Evolutionary conservation across 1,140 invertebrate genomes (phyloP).

Genomic region (Cataglyphis hispanica): DNA sequence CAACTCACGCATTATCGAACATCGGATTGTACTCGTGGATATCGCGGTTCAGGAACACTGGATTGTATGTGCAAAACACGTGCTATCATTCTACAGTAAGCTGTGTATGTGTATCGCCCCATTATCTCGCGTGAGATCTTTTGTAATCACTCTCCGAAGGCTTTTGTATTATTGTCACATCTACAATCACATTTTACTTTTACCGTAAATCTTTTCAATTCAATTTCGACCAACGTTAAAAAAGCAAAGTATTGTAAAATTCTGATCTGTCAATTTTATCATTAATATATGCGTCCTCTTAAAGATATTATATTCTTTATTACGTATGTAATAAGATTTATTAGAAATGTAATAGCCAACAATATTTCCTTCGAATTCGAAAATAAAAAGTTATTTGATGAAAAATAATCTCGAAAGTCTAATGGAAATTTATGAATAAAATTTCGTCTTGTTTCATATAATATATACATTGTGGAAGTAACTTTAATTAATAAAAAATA

Average conservation of each 20-base stretch:
- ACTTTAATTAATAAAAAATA: neutral
- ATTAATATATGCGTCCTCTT: neutral
- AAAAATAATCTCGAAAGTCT: neutral
- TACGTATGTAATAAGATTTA: neutral
- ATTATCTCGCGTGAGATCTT: conserved; percentile 52
- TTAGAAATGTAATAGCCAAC: neutral
- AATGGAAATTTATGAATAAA: neutral
- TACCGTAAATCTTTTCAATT: conserved; percentile 1
- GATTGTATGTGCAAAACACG: conserved; percentile 40
- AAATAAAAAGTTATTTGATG: neutral
- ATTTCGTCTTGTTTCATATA: neutral
- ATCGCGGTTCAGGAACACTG: neutral
- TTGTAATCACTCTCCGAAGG: conserved; percentile 42
- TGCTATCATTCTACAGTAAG: conserved; percentile 15
- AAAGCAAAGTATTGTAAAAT: neutral
- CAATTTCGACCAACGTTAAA: conserved; percentile 18
- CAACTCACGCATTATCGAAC: conserved; percentile 61
- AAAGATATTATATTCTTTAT: too few species aligned
- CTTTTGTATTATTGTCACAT: conserved; percentile 42
- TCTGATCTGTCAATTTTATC: neutral
- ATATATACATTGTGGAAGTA: neutral
- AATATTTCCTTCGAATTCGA: neutral
- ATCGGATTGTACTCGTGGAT: conserved; percentile 41
- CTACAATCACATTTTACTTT: neutral
- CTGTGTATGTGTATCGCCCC: neutral